Conservation (phyloP, 2,113 vertebrate species). For the Glaucomys volans region DNA sequence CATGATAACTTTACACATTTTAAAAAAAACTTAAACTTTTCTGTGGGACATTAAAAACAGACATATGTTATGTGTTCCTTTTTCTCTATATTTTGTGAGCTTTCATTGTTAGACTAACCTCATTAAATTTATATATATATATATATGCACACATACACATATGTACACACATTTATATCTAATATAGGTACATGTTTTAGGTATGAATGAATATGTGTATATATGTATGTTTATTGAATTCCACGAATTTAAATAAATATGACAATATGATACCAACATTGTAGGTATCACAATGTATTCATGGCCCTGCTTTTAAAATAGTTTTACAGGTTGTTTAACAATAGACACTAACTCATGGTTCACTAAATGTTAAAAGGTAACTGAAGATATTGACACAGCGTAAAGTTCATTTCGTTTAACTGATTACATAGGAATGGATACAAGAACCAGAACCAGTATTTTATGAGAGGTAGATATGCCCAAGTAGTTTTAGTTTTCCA, state of each 20-base stretch:
- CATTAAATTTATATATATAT: background rate
- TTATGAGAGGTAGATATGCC: background rate
- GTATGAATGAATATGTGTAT: background rate
- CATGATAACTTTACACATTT: background rate
- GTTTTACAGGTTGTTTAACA: background rate
- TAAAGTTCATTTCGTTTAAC: background rate
- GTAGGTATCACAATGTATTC: background rate
- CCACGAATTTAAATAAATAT: background rate
- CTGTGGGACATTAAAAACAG: background rate
- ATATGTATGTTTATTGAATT: background rate
- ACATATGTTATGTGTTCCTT: background rate
- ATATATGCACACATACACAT: too few species aligned
- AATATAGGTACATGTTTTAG: too few species aligned
- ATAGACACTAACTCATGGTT: background rate
- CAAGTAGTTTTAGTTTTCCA: background rate
- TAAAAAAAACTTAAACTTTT: background rate
- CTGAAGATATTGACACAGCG: background rate
- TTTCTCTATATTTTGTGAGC: background rate
- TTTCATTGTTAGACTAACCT: background rate
- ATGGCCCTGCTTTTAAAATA: background rate
- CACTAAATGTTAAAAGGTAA: background rate
- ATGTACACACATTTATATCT: too few species aligned
- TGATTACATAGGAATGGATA: background rate
- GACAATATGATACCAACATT: background rate
- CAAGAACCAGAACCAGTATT: background rate